These are phyloP conservation scores for Brenthis ino DNA, from an alignment of 2,888 invertebrate genomes.

Conservation along the genomic window DNA sequence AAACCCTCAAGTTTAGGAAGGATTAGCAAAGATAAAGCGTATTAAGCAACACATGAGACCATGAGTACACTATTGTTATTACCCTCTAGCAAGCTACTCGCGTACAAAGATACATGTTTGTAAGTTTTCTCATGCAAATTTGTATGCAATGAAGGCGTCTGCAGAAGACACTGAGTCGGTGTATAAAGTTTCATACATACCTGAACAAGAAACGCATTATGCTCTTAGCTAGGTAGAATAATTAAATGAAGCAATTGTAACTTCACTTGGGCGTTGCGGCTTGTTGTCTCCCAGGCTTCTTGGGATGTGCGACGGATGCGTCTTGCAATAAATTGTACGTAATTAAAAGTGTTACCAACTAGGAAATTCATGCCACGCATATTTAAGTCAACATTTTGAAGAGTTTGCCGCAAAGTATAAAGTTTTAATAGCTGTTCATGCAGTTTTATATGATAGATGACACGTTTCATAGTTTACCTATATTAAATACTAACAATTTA, in stretches of 20 bases:
- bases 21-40: constrained; percentile 5
- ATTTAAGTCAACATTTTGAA: constrained; percentile 6
- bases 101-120: constrained; percentile 8
- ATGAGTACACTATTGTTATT: constrained; percentile 11
- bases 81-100: constrained; percentile 3
- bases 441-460: too few species aligned
- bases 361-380: constrained; percentile 5
- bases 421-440: too few species aligned
- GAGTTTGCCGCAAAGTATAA: too few species aligned
- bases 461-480: too few species aligned
- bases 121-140: constrained; percentile 34
- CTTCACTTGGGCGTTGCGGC: constrained; percentile 35
- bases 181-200: constrained; percentile 31
- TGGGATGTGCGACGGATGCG: constrained; percentile 38
- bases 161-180: constrained; percentile 20
- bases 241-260: constrained; percentile 40
- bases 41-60: constrained; percentile 4
- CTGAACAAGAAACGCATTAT: constrained; percentile 35
- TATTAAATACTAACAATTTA: too few species aligned
- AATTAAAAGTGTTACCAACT: constrained; percentile 34
- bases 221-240: constrained; percentile 36
- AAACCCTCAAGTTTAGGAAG: neutral
- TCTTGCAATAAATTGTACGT: constrained; percentile 43
- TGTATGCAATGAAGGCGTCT: constrained; percentile 31
- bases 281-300: constrained; percentile 38